phyloP scores from a whole-genome alignment of 2,113 vertebrate species.

The Bos indicus region DNA sequence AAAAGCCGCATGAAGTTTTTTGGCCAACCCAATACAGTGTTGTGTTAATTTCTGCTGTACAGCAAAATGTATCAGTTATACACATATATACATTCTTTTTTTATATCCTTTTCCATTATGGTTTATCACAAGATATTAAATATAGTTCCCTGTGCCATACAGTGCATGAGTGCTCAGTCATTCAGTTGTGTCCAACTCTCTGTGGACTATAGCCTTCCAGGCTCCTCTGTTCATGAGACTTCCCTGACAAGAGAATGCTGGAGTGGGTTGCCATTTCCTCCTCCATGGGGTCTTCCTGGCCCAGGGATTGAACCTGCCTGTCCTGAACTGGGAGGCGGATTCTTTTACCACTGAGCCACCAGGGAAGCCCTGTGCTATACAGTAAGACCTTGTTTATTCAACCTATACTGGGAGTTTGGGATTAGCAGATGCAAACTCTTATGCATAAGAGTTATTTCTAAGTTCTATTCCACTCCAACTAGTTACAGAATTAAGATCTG shows the following conservation, averaged over 20 bases:
- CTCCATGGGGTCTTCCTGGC: neutral
- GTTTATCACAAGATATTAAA: neutral
- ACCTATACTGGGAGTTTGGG: neutral
- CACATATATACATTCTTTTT: neutral
- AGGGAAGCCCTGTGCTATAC: neutral
- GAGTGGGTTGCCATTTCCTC: neutral
- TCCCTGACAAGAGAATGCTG: neutral
- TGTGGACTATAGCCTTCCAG: neutral
- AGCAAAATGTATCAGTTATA: neutral
- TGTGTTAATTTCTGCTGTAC: neutral
- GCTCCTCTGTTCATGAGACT: neutral
- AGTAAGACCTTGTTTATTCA: neutral
- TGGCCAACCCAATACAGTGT: neutral
- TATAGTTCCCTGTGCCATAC: neutral
- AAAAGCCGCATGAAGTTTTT: neutral
- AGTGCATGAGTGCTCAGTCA: rapidly evolving
- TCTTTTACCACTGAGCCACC: neutral
- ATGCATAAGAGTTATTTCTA: neutral
- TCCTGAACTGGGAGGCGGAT: neutral
- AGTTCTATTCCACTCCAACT: neutral
- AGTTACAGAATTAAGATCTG: neutral
- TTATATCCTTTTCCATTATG: neutral
- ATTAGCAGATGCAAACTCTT: neutral
- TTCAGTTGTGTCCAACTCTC: neutral
- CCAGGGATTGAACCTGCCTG: neutral